phyloP scores from a whole-genome alignment of 2,888 invertebrate genomes.

The Adineta ricciae region DNA sequence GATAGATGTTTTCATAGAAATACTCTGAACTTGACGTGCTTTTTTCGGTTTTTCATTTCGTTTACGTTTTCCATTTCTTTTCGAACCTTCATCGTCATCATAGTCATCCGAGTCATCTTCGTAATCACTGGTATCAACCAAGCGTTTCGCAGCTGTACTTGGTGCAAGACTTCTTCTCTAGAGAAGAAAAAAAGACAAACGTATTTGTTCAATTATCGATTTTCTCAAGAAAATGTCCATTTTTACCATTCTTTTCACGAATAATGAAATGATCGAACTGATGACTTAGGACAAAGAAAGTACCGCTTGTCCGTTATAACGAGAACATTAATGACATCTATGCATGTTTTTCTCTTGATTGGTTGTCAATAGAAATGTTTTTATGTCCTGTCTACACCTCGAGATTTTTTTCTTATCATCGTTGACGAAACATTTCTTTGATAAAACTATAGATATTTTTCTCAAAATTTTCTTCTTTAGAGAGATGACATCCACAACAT shows the following conservation, averaged over 20 bases:
- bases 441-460: too few relatives aligned
- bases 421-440: neutral
- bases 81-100: neutral
- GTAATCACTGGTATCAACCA: neutral
- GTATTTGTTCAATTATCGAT: neutral
- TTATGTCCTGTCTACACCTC: neutral
- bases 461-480: too few relatives aligned
- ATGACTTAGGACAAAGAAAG: neutral
- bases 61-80: neutral
- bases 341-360: neutral
- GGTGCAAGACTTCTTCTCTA: conserved; percentile 17
- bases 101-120: neutral
- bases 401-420: neutral
- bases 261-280: neutral
- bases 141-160: neutral
- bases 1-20: neutral
- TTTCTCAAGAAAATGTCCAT: neutral
- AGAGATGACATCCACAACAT: neutral
- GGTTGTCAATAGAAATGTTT: neutral
- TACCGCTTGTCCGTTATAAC: neutral
- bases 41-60: conserved; percentile 15
- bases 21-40: neutral
- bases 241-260: neutral
- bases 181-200: neutral
- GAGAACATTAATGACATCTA: neutral